These are phyloP conservation scores for Chaetoderma sp. DNA, from an alignment of 2,888 invertebrate species.

Conservation along the genomic window DNA sequence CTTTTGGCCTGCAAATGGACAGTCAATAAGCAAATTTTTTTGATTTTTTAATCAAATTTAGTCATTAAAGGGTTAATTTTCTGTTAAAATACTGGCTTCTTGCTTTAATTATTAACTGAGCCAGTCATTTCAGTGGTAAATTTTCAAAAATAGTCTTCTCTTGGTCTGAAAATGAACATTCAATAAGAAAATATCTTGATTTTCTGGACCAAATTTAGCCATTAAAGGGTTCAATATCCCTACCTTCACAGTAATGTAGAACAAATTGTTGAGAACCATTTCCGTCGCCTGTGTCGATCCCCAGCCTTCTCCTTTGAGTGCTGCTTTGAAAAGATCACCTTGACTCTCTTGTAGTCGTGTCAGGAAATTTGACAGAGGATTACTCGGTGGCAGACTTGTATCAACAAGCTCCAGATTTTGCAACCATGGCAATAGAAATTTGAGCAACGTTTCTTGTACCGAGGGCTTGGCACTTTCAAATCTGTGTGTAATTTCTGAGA, in stretches of 20 bases:
- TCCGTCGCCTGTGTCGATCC: conserved; percentile 99
- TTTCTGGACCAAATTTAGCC: too few relatives aligned
- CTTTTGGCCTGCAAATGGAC: too few relatives aligned
- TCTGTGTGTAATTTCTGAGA: conserved; percentile 92
- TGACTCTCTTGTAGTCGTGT: conserved; percentile 73
- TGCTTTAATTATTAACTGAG: too few relatives aligned
- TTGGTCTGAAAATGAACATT: too few relatives aligned
- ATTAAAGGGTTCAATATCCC: too few relatives aligned
- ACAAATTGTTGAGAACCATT: conserved; percentile 98
- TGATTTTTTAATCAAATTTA: too few relatives aligned
- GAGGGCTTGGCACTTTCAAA: conserved; percentile 96
- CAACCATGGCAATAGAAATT: conserved; percentile 96
- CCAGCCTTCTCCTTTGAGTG: conserved; percentile 90
- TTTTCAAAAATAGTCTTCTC: too few relatives aligned
- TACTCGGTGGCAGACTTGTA: conserved; percentile 85
- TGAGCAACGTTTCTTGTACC: conserved; percentile 89
- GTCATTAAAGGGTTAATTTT: too few relatives aligned
- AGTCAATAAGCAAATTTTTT: too few relatives aligned
- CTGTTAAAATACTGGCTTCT: too few relatives aligned
- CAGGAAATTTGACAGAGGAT: conserved; percentile 58
- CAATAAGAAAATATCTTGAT: too few relatives aligned
- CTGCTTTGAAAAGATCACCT: conserved; percentile 71
- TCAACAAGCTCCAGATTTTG: conserved; percentile 99
- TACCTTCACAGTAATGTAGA: conserved; percentile 89
- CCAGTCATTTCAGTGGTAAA: too few relatives aligned